Percentiles rank a stretch among this genome's conserved stretches.
Evolutionary conservation across 1,140 invertebrate genomes (phyloP).

Genomic region (Hycleus phaleratus): DNA sequence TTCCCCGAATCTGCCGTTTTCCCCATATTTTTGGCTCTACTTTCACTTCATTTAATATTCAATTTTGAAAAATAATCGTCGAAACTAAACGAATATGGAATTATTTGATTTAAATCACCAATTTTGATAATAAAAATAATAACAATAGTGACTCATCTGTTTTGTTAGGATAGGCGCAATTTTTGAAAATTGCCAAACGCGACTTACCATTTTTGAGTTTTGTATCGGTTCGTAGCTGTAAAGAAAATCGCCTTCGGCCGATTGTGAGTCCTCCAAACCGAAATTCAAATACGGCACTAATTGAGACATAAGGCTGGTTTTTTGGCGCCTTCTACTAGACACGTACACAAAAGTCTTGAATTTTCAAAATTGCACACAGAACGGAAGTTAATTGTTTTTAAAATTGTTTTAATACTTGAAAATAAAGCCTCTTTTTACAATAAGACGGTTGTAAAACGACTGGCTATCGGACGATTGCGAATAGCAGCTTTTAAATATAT

Average conservation of each 20-base stretch:
- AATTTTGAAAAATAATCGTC: too few species aligned
- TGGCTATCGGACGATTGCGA: slow-evolving; percentile 16
- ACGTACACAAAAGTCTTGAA: too few species aligned
- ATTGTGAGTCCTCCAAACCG: slow-evolving; percentile 31
- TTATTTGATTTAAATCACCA: too few species aligned
- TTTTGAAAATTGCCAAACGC: background rate
- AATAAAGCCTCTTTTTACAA: background rate
- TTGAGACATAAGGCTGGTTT: slow-evolving; percentile 34
- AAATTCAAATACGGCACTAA: slow-evolving; percentile 39
- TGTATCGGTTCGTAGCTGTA: slow-evolving; percentile 23
- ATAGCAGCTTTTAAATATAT: slow-evolving; percentile 16
- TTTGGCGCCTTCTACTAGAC: too few species aligned
- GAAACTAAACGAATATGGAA: too few species aligned
- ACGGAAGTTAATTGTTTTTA: too few species aligned
- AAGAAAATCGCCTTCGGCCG: slow-evolving; percentile 22
- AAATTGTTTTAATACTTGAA: too few species aligned
- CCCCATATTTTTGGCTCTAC: too few species aligned
- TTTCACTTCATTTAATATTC: too few species aligned
- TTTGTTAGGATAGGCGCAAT: slow-evolving; percentile 9
- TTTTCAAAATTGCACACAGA: too few species aligned
- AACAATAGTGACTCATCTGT: slow-evolving; percentile 8
- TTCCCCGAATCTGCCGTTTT: too few species aligned
- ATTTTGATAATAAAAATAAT: background rate
- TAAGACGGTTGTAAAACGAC: slow-evolving; percentile 13
- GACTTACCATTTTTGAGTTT: slow-evolving; percentile 34